Conservation (phyloP, 2,797 vertebrate species). For the Premnoplex brunnescens region DNA sequence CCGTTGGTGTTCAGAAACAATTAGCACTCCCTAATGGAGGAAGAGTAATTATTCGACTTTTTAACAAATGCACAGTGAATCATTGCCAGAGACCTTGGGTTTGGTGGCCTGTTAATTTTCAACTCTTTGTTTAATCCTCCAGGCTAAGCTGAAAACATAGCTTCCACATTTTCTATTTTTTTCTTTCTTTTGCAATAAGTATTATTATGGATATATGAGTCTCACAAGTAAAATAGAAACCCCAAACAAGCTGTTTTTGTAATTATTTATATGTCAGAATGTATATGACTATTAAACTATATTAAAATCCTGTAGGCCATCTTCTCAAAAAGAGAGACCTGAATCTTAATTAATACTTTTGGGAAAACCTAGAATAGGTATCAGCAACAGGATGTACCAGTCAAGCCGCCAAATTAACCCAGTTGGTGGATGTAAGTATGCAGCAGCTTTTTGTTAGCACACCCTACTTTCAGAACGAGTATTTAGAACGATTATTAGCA, state of each 20-base stretch:
- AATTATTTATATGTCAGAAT: neutral
- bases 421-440: neutral
- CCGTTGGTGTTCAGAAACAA: constrained; percentile 37
- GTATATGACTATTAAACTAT: neutral
- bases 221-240: neutral
- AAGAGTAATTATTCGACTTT: constrained; percentile 45
- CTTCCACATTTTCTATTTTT: neutral
- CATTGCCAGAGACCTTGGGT: neutral
- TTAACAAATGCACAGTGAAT: constrained; percentile 38
- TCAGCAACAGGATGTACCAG: neutral
- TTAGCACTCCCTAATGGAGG: constrained; percentile 34
- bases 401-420: neutral
- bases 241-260: neutral
- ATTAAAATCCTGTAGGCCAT: neutral
- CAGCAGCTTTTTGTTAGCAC: constrained; percentile 20
- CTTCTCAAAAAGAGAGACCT: neutral
- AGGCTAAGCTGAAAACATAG: constrained; percentile 5
- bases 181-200: neutral
- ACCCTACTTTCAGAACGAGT: constrained; percentile 47
- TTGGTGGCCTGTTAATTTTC: constrained; percentile 28
- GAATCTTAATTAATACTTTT: neutral
- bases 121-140: constrained; percentile 5
- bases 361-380: neutral
- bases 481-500: constrained; percentile 66
- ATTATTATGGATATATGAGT: neutral